Percentiles rank a stretch among this genome's conserved stretches.
These are phyloP conservation scores for Dasyornis broadbenti DNA, from an alignment of 2,113 vertebrate species.

Conservation along the genomic window DNA sequence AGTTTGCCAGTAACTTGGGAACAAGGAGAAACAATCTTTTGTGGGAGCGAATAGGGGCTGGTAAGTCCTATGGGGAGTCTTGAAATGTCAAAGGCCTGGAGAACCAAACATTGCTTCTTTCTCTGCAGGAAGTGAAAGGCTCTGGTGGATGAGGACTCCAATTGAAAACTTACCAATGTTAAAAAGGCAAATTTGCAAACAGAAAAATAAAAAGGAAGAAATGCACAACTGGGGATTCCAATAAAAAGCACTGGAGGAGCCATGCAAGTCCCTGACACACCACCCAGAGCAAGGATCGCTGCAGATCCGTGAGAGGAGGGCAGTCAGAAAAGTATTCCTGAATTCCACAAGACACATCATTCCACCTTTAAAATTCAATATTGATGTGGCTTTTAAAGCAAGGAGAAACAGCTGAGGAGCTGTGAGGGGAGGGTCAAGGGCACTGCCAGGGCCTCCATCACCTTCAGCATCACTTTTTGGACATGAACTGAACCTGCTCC, in stretches of 20 bases:
- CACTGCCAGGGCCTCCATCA: background rate
- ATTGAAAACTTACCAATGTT: accelerated
- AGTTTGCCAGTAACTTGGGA: background rate
- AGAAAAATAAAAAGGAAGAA: background rate
- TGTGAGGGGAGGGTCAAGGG: background rate
- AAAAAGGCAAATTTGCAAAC: background rate
- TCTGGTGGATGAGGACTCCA: background rate
- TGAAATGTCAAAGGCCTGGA: background rate
- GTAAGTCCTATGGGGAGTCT: no score
- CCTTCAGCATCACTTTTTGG: background rate
- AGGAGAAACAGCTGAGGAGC: background rate
- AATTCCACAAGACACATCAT: background rate
- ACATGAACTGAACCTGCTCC: background rate
- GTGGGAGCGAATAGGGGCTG: background rate
- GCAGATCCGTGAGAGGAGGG: background rate
- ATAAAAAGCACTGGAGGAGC: accelerated
- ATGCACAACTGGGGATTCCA: background rate
- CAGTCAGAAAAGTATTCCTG: background rate
- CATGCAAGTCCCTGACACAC: accelerated
- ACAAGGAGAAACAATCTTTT: background rate
- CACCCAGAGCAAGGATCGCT: background rate
- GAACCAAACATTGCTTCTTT: background rate
- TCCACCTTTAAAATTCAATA: background rate
- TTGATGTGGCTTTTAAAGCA: background rate
- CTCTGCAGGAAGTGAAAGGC: background rate